Evolutionary conservation across 2,113 vertebrate species (phyloP).

Genomic region (Mesocricetus auratus): DNA sequence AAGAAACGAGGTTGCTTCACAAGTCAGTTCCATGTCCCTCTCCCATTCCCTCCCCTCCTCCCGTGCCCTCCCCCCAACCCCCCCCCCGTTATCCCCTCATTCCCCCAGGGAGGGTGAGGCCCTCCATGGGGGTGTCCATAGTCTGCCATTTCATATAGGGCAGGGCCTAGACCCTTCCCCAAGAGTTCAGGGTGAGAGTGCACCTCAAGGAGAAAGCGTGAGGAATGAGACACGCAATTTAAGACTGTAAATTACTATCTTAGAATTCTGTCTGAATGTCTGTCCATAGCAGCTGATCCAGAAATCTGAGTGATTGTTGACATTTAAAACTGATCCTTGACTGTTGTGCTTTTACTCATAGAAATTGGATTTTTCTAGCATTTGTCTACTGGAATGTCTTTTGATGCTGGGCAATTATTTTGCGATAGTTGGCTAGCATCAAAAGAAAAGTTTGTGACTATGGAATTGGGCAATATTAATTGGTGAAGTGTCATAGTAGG

Average conservation of each 20-base stretch:
- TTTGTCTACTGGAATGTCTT: not conserved
- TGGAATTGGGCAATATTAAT: not conserved
- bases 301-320: not conserved
- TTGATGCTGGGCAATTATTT: not conserved
- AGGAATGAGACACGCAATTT: not conserved
- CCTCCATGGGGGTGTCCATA: no score
- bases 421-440: not conserved
- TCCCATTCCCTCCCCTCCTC: no score
- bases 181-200: no score
- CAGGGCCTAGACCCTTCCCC: no score
- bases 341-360: not conserved
- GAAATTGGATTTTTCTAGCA: not conserved
- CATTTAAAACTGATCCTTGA: constrained; percentile 1
- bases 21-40: no score
- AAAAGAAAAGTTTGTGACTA: not conserved
- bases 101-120: no score
- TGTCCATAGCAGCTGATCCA: not conserved
- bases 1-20: no score
- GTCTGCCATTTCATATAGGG: no score
- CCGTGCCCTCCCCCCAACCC: no score
- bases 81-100: no score
- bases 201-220: not conserved
- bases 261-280: not conserved
- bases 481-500: not conserved
- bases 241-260: not conserved